phyloP scores from a whole-genome alignment of 2,888 invertebrate genomes.

The Ochropleura plecta region DNA sequence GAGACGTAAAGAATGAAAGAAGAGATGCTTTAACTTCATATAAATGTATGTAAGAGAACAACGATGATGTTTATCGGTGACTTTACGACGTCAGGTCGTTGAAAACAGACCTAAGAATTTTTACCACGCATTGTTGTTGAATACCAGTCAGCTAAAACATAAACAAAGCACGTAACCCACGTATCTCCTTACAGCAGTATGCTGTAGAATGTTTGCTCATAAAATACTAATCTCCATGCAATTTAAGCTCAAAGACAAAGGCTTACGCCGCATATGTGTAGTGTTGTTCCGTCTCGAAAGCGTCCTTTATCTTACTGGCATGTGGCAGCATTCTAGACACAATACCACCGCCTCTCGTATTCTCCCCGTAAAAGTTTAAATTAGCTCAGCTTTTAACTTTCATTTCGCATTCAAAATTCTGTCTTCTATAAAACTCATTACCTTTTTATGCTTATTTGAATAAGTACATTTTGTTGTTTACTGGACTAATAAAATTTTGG shows the following conservation, averaged over 20 bases:
- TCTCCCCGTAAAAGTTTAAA: conserved; percentile 45
- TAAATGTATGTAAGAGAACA: neutral
- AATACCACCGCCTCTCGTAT: conserved; percentile 14
- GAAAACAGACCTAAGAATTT: conserved; percentile 13
- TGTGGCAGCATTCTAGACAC: conserved; percentile 19
- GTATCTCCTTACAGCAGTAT: conserved; percentile 30
- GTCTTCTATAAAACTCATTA: conserved; percentile 28
- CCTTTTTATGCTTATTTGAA: conserved; percentile 34
- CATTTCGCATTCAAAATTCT: conserved; percentile 35
- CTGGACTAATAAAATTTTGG: conserved; percentile 26
- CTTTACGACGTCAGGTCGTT: neutral
- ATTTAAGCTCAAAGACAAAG: conserved; percentile 50
- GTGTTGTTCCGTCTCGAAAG: conserved; percentile 46
- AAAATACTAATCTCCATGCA: conserved; percentile 54
- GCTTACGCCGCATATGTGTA: conserved; percentile 33
- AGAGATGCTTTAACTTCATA: neutral
- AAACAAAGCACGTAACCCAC: conserved; percentile 20
- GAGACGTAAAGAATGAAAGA: neutral
- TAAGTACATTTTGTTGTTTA: conserved; percentile 37
- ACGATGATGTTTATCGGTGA: neutral
- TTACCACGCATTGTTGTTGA: conserved; percentile 13
- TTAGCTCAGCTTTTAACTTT: conserved; percentile 28
- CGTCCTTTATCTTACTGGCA: conserved; percentile 33
- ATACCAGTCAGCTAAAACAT: conserved; percentile 26
- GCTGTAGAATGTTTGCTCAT: conserved; percentile 37